These are phyloP conservation scores for Apteryx owenii DNA, from an alignment of 2,113 vertebrate species.

Conservation along the genomic window DNA sequence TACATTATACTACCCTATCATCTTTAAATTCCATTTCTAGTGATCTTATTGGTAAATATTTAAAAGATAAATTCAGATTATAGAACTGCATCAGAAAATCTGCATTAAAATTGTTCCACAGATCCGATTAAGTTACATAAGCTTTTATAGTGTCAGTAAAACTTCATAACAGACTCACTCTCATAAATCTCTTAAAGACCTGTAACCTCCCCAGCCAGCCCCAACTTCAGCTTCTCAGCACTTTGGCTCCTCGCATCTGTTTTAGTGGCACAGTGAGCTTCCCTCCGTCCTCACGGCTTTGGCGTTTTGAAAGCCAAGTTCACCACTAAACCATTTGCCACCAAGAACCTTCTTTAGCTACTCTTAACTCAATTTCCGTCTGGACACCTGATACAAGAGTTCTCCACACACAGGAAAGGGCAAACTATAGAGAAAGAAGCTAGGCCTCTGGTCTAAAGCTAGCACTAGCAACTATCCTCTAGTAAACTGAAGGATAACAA, in stretches of 20 bases:
- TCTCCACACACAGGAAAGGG: background rate
- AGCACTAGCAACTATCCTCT: too few relatives aligned
- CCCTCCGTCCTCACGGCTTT: background rate
- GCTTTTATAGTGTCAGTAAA: background rate
- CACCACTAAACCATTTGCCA: background rate
- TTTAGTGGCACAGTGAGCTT: background rate
- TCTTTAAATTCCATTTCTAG: background rate
- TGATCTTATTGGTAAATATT: background rate
- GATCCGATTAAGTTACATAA: background rate
- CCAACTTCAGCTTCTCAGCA: background rate
- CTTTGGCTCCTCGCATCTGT: background rate
- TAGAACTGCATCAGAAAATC: background rate
- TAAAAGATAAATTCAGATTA: background rate
- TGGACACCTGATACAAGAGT: background rate
- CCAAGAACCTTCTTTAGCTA: background rate
- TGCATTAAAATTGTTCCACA: background rate
- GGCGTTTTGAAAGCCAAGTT: background rate
- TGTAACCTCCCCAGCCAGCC: background rate
- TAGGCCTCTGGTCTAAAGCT: background rate
- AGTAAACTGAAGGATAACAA: too few relatives aligned
- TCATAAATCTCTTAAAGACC: background rate
- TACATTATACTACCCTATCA: background rate
- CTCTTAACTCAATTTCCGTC: background rate
- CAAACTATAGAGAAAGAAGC: background rate
- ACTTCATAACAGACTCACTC: background rate